Evolutionary conservation across 2,113 vertebrate genomes (phyloP), one percentile per base, ranked within the genome.

Genomic region (Caracal caracal): DNA sequence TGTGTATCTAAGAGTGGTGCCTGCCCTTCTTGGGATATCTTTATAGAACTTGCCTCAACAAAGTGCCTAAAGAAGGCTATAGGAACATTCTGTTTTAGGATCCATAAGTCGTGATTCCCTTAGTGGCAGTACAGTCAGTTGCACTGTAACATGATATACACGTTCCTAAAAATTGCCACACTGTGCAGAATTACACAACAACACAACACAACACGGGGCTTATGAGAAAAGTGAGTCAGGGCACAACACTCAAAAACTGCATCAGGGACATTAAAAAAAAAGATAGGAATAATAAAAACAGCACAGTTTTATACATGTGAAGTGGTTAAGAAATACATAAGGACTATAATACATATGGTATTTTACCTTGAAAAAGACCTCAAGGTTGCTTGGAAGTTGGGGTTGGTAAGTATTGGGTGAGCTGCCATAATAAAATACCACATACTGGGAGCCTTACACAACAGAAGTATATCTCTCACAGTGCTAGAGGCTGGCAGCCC

Each of bases 171-270:
- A 70, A 71, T 53, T 2, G 6, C 40, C 35, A 30, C 20, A 16
- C 2, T 19, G 10, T 68, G 75, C 37, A 76, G n/a, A 96, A 35
- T 82, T 49, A 2, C 5, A 49, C 28, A 35, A 12, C 30, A 66
- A 6, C 61, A 33, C 53, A 16, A 61, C 61, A 53, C 71, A 53
- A 40, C 22, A 16, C 12, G 24, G 30, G n/a, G 3, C 22, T 90
- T 93, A 43, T 65, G 65, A 87, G 85, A 81, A 90, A 79, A 95
- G 84, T 93, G 71, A 37, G 10, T 90, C 35, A 63, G 17, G 26
- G 11, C 17, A 19, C 28, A 66, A 30, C 3, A 30, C 47, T 91
- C 3, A 53, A n/a, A 96, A 26, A 65, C 26, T 73, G 88, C 30
- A 76, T 63, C 37, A 76, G 26, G 51, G 40, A 13, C 68, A 92